Percentiles rank a stretch among this genome's conserved stretches.
These are phyloP conservation scores for Acanthisitta chloris DNA, from an alignment of 2,113 vertebrate species.

Conservation along the genomic window DNA sequence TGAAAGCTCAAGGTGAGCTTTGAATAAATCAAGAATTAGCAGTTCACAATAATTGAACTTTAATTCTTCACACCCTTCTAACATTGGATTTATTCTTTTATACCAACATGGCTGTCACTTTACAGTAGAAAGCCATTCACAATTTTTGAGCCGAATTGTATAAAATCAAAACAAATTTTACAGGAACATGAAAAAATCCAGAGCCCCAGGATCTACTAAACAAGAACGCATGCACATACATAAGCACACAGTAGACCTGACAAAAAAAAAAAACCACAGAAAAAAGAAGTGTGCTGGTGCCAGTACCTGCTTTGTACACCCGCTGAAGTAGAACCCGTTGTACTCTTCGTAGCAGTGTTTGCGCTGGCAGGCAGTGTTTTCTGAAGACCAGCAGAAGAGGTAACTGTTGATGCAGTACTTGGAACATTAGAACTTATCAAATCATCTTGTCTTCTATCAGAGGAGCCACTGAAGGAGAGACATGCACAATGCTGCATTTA, in stretches of 20 bases:
- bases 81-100: not conserved
- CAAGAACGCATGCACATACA: conserved; percentile 79
- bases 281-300: not conserved
- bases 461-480: conserved; percentile 86
- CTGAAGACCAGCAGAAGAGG: conserved; percentile 90
- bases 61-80: not conserved
- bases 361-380: conserved; percentile 84
- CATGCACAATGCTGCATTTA: conserved; percentile 32
- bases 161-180: conserved; percentile 23
- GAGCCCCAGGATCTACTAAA: conserved; percentile 74
- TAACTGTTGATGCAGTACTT: conserved; percentile 89
- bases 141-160: conserved; percentile 47
- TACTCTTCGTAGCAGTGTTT: conserved; percentile 80
- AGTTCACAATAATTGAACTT: conserved; percentile 29
- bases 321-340: conserved; percentile 78
- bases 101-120: conserved; percentile 37
- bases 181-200: conserved; percentile 76
- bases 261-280: conserved; percentile 5
- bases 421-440: conserved; percentile 85
- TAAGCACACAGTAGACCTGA: conserved; percentile 72
- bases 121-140: conserved; percentile 26
- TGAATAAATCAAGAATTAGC: conserved; percentile 31
- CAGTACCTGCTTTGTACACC: conserved; percentile 89
- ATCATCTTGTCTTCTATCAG: conserved; percentile 92
- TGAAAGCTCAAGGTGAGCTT: conserved; percentile 52